phyloP scores from a whole-genome alignment of 2,888 invertebrate genomes.

The Abrostola triplasia region DNA sequence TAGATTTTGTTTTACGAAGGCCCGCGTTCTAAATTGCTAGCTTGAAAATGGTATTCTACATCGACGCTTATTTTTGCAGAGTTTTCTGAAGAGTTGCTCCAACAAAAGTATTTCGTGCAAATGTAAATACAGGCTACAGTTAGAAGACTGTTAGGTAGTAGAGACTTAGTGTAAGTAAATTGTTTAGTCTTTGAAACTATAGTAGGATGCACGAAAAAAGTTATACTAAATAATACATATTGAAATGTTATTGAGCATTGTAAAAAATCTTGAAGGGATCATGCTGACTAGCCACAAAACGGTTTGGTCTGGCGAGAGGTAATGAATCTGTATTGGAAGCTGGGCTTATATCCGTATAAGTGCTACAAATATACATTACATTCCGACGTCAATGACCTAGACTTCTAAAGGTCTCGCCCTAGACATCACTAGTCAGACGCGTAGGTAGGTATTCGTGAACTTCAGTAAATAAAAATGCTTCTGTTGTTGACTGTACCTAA shows the following conservation, averaged over 20 bases:
- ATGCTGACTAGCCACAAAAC: neutral
- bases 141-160: slow-evolving; percentile 7
- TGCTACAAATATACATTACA: too few species aligned
- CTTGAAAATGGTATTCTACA: slow-evolving; percentile 30
- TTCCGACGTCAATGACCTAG: too few species aligned
- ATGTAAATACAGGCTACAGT: neutral
- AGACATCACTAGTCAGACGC: too few species aligned
- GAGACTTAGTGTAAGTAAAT: neutral
- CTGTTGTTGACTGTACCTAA: too few species aligned
- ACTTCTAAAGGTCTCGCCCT: too few species aligned
- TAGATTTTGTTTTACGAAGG: slow-evolving; percentile 48
- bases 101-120: slow-evolving; percentile 10
- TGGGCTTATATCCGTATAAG: too few species aligned
- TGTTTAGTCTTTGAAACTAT: neutral
- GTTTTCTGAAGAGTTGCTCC: slow-evolving; percentile 9
- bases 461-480: too few species aligned
- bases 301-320: too few species aligned
- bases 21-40: slow-evolving; percentile 44
- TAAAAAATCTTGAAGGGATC: neutral
- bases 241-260: too few species aligned
- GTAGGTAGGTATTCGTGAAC: too few species aligned
- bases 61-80: slow-evolving; percentile 29
- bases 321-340: too few species aligned
- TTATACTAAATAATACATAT: neutral
- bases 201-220: neutral